Percentiles rank a stretch among this genome's conserved stretches.
These are phyloP conservation scores for Leptopilina boulardi DNA, from an alignment of 1,140 invertebrate species.

Conservation along the genomic window DNA sequence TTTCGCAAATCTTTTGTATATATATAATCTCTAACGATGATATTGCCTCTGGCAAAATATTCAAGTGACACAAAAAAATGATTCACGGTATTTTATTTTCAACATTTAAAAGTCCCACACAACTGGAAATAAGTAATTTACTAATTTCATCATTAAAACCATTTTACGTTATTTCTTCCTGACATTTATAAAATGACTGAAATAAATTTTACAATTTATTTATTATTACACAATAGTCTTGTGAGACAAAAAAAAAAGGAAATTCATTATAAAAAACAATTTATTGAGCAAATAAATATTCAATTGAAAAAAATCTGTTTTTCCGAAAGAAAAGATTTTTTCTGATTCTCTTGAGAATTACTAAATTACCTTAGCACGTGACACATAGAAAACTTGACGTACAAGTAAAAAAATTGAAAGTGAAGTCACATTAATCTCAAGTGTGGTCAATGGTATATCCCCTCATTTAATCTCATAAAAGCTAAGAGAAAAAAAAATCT, in stretches of 20 bases:
- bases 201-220: neutral
- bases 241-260: too few species aligned
- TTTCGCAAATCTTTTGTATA: constrained; percentile 34
- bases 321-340: constrained; percentile 42
- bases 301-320: neutral
- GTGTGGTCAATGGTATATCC: constrained; percentile 25
- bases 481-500: neutral
- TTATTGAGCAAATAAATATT: too few species aligned
- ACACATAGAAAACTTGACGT: neutral
- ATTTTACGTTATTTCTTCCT: constrained; percentile 33
- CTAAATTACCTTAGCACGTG: constrained; percentile 35
- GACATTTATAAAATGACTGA: neutral
- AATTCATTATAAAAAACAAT: too few species aligned
- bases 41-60: neutral
- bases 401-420: neutral
- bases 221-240: too few species aligned
- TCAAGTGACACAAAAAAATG: neutral
- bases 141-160: constrained; percentile 53
- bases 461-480: constrained; percentile 51
- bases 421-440: constrained; percentile 27
- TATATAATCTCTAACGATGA: neutral
- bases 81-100: too few species aligned
- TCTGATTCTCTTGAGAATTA: constrained; percentile 45
- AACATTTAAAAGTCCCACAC: neutral
- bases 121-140: constrained; percentile 59